Evolutionary conservation across 2,797 vertebrate species (phyloP).

Genomic region (Nannoperca obscura): DNA sequence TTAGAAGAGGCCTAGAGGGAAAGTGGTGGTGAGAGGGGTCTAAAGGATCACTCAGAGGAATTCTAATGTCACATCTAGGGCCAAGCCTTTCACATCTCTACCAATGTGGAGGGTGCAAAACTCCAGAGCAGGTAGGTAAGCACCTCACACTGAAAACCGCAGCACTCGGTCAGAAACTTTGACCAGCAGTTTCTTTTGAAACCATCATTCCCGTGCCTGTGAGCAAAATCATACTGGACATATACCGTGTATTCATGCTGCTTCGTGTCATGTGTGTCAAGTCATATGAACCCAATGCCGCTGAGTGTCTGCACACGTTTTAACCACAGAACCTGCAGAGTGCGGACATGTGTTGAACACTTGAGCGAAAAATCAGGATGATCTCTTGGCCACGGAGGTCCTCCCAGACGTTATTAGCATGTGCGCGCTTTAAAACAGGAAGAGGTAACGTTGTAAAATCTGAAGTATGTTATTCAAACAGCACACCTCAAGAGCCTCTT

Average conservation of each 20-base stretch:
- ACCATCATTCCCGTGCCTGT: constrained; percentile 36
- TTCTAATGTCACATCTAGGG: constrained; percentile 71
- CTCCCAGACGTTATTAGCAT: constrained; percentile 37
- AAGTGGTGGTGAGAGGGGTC: constrained; percentile 65
- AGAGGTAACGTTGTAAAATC: constrained; percentile 66
- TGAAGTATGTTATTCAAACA: constrained; percentile 69
- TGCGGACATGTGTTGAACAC: constrained; percentile 56
- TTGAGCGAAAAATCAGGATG: constrained; percentile 41
- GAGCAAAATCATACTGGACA: constrained; percentile 35
- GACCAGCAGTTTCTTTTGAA: constrained; percentile 53
- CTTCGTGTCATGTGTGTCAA: constrained; percentile 14
- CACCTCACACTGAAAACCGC: constrained; percentile 32
- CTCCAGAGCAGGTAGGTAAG: constrained; percentile 65
- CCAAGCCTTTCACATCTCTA: constrained; percentile 71
- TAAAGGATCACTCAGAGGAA: constrained; percentile 68
- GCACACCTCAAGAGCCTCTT: constrained; percentile 70
- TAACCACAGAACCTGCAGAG: constrained; percentile 27
- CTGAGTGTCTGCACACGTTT: constrained; percentile 10
- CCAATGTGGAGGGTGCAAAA: constrained; percentile 57
- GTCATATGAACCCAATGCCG: constrained; percentile 19
- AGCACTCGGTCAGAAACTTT: constrained; percentile 52
- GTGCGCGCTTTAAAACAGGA: constrained; percentile 65
- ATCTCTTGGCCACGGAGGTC: constrained; percentile 41
- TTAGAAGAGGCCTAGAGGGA: constrained; percentile 68
- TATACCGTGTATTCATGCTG: constrained; percentile 7